Evolutionary conservation across 1,140 invertebrate species (phyloP), one percentile per base, ranked within the genome.

Genomic region (Zaprionus camerounensis): DNA sequence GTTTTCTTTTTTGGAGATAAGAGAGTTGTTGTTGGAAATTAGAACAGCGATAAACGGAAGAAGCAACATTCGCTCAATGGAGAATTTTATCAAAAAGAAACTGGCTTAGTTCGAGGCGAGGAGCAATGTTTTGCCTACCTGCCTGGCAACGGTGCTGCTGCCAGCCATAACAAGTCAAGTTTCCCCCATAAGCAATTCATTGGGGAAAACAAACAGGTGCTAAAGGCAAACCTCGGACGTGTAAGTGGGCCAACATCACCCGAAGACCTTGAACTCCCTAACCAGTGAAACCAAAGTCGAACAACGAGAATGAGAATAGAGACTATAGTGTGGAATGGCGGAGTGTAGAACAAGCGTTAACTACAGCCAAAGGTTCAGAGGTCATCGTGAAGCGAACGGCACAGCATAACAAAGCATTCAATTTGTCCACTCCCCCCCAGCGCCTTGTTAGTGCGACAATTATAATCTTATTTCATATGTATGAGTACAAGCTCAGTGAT

Each of bases 201-300:
- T 51, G 63, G 68, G 49, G 78, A 79, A 87, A 36, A 71, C 68
- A 62, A 88, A 71, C 84, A 87, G 84, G 78, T 87, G 82, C 61
- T 63, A 63, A 55, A 46, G 67, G 59, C 20, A 69, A 70, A 26
- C 31, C n/a, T 31, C 11, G 3, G 13, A 38, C 41, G 65, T 56
- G 74, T 68, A 68, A 71, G 44, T 75, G 63, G 76, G 38, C 61
- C 71, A 81, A 77, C 51, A 71, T 55, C 76, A 72, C 69, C 55
- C n/a, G 17, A 72, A 78, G 84, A 65, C 84, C 84, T 87, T 87
- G 84, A 87, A 74, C 84, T 65, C 38, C 26, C 44, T 22, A 31
- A 22, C 20, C 22, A 17, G 22, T 26, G 28, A 44, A 61, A 67
- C 15, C 44, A 67, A 72, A 75, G 76, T 75, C 59, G 46, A 67